Percentiles rank a stretch among this genome's conserved stretches.
These are phyloP conservation scores for Griposia aprilina DNA, from an alignment of 2,888 invertebrate genomes.

Conservation along the genomic window DNA sequence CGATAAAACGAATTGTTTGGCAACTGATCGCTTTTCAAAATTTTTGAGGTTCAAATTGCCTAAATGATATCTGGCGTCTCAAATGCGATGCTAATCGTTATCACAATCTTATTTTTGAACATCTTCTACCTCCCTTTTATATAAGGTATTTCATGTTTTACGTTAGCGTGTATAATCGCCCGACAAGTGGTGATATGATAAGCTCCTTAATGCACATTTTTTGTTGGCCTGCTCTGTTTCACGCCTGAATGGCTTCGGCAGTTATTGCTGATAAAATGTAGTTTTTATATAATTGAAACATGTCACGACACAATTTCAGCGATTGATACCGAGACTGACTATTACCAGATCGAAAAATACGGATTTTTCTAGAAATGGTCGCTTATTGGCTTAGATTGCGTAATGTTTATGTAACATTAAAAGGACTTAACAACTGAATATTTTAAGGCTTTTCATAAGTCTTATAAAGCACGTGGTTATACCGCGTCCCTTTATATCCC, in stretches of 20 bases:
- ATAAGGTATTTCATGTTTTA: slow-evolving; percentile 12
- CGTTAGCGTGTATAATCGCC: slow-evolving; percentile 6
- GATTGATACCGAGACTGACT: slow-evolving; percentile 33
- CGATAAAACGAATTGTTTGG: neutral
- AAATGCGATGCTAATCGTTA: slow-evolving; percentile 6
- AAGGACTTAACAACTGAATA: neutral
- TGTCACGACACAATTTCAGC: slow-evolving; percentile 27
- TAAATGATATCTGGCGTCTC: neutral
- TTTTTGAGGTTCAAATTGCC: neutral
- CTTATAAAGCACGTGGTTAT: slow-evolving; percentile 1
- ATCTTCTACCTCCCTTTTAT: neutral
- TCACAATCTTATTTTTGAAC: neutral
- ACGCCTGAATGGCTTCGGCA: slow-evolving; percentile 19
- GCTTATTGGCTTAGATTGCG: neutral
- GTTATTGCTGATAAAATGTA: slow-evolving; percentile 22
- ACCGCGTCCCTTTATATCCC: slow-evolving; percentile 18
- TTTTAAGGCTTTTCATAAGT: slow-evolving; percentile 1
- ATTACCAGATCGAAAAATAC: slow-evolving; percentile 26
- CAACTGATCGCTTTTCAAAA: neutral
- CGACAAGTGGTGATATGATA: slow-evolving; percentile 37
- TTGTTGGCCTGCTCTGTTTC: slow-evolving; percentile 27
- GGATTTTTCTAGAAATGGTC: slow-evolving; percentile 9
- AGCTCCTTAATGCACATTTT: slow-evolving; percentile 38
- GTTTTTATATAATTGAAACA: slow-evolving; percentile 33
- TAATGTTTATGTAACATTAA: neutral